Base-by-base conservation (phyloP, 2,888 invertebrate species). In the Anticlea derivata region DNA sequence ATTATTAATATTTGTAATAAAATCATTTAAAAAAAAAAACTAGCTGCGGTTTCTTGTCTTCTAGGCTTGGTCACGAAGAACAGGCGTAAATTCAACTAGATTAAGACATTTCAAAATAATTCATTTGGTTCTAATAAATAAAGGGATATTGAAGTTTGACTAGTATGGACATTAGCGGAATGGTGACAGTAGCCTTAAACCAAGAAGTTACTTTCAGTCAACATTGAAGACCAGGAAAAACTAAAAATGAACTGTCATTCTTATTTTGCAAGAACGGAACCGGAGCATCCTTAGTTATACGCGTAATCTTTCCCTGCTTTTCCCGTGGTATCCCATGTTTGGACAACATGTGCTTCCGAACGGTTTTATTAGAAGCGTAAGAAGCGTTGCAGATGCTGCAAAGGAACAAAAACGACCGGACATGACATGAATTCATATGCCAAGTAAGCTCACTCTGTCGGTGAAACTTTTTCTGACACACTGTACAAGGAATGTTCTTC, bases 281-380 rank as follows among this genome's bases (percentile, higher is more conserved):
- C 3, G 50, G 54, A 11, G 50, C 55, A 5, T 63, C 64, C 27
- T 70, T 78, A 47, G 68, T 77, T 7, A 88, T 63, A 7, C 80
- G 66, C 0, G 59, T 35, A 26, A 89, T 75, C 51, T 78, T 87
- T 0, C 88, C 86, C 46, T 89, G 89, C 60, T 73, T 66, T 12
- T 88, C 85, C 12, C 83, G 70, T 0, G 83, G 77, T 7, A 89
- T 75, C 1, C 86, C 85, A 59, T 89, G 89, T 22, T 77, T 76
- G 0, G 80, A 75, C 0, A 68, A 51, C 70, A 89, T 73, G 62
- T 90, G 89, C 11, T 79, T 70, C 44, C 86, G 66, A 0, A 90
- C 86, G 0, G 86, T 80, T 7, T 70, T 60, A 0, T 73, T 70
- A 35, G 82, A 86, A 0, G 87, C 80, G 61, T 87, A 90, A 0